Conservation (phyloP, 1,140 invertebrate genomes). For the Heliconius nattereri region DNA sequence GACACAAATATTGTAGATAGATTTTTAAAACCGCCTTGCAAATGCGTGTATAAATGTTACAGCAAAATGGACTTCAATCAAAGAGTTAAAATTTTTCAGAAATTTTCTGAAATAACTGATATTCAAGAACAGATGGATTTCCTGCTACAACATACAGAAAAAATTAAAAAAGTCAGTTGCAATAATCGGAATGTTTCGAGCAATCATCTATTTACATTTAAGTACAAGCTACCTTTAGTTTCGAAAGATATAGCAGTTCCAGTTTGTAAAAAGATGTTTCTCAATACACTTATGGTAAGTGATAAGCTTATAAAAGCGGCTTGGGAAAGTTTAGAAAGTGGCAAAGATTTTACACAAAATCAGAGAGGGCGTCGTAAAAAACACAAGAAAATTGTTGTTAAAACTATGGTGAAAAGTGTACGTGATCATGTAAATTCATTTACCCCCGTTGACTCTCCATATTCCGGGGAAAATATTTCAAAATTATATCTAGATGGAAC, state of each 20-base stretch:
- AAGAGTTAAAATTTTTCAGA: not conserved
- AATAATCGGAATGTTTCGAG: not conserved
- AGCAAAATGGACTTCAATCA: not conserved
- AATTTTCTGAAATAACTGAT: not conserved
- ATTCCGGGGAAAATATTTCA: conserved; percentile 25
- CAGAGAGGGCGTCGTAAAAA: not conserved
- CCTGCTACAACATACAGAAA: not conserved
- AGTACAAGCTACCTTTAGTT: conserved; percentile 11
- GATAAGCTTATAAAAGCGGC: not conserved
- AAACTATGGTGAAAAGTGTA: conserved; percentile 28
- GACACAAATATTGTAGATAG: not conserved
- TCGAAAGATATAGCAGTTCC: conserved; percentile 26
- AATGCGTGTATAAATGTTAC: not conserved
- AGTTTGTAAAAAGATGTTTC: conserved; percentile 25
- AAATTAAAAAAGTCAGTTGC: not conserved
- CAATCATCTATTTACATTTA: not conserved
- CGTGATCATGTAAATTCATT: conserved; percentile 25
- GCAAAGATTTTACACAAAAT: conserved; percentile 10
- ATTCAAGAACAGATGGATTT: not conserved
- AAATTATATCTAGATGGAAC: conserved; percentile 32
- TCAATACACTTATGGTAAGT: conserved; percentile 22
- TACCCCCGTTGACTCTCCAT: conserved; percentile 17
- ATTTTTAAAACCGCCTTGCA: not conserved
- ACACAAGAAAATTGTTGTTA: conserved; percentile 8
- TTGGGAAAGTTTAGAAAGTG: conserved; percentile 2